phyloP scores from a whole-genome alignment of 2,113 vertebrate genomes.

The Actenoides lindsayi region DNA sequence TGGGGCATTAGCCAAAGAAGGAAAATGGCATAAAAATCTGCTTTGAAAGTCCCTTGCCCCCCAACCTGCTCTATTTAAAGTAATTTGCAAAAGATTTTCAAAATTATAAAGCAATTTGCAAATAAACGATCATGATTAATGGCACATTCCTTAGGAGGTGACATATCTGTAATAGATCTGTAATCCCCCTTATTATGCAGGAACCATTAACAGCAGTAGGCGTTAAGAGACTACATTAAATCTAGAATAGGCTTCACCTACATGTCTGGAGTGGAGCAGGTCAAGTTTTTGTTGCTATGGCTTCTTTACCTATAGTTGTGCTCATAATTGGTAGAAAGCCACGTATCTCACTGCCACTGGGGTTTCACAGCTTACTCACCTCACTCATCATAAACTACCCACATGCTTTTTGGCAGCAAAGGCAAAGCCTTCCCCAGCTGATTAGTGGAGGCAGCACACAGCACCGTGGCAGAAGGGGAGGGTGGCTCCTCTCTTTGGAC shows the following conservation, averaged over 20 bases:
- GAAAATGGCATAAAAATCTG: not conserved
- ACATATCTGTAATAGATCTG: conserved; percentile 38
- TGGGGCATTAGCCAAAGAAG: not conserved
- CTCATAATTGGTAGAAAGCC: not conserved
- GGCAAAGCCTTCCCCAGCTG: not conserved
- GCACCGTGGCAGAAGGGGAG: not conserved
- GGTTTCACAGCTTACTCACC: not conserved
- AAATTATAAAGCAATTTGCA: conserved; percentile 68
- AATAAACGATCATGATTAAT: conserved; percentile 58
- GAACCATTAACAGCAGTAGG: conserved; percentile 33
- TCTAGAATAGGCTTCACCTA: conserved; percentile 9
- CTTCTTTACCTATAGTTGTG: conserved; percentile 3
- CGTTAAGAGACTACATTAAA: conserved; percentile 33
- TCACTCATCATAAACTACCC: not conserved
- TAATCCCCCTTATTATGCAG: conserved; percentile 32
- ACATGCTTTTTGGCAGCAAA: not conserved
- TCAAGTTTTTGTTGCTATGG: conserved; percentile 51
- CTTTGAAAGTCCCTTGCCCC: conserved; percentile 5
- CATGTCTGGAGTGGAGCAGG: not conserved
- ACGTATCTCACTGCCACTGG: not conserved
- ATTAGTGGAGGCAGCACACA: rapidly evolving
- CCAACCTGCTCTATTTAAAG: conserved; percentile 26
- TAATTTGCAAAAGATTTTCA: conserved; percentile 54
- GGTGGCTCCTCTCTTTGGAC: not conserved
- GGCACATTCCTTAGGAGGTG: conserved; percentile 43